phyloP scores from a whole-genome alignment of 2,797 vertebrate species.

The Lacerta bilineata region DNA sequence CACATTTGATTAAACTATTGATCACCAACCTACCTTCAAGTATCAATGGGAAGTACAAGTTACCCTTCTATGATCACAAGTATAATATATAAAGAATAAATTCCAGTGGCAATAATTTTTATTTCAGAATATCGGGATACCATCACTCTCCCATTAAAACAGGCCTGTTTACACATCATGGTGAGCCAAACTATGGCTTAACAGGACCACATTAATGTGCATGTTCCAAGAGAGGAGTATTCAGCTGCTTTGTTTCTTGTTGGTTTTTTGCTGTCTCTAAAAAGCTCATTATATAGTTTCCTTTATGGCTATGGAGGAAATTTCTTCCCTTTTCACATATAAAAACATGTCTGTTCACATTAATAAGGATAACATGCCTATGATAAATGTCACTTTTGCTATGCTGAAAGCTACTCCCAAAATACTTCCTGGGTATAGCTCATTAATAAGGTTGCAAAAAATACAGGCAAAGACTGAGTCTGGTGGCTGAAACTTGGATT shows the following conservation, averaged over 20 bases:
- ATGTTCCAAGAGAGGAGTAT: too few species aligned
- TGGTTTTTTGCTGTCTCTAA: too few species aligned
- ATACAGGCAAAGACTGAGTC: not conserved
- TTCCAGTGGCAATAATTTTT: not conserved
- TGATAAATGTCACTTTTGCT: not conserved
- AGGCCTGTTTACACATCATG: too few species aligned
- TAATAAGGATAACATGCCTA: not conserved
- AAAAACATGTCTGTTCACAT: not conserved
- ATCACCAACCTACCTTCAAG: too few species aligned
- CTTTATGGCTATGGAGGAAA: not conserved
- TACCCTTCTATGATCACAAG: not conserved
- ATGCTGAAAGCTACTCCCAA: not conserved
- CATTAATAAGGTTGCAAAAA: not conserved
- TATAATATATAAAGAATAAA: not conserved
- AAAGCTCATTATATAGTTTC: not conserved
- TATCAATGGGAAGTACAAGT: not conserved
- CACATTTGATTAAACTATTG: constrained; percentile 7
- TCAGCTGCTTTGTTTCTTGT: too few species aligned
- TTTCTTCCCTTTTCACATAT: not conserved
- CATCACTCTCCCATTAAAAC: too few species aligned
- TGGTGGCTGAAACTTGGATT: not conserved
- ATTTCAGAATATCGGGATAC: not conserved
- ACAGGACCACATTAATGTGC: not conserved
- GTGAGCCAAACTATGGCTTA: too few species aligned
- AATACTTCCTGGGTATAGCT: too few species aligned